These are phyloP conservation scores for Chymomyza fuscimana DNA, from an alignment of 2,888 invertebrate genomes.

Conservation along the genomic window DNA sequence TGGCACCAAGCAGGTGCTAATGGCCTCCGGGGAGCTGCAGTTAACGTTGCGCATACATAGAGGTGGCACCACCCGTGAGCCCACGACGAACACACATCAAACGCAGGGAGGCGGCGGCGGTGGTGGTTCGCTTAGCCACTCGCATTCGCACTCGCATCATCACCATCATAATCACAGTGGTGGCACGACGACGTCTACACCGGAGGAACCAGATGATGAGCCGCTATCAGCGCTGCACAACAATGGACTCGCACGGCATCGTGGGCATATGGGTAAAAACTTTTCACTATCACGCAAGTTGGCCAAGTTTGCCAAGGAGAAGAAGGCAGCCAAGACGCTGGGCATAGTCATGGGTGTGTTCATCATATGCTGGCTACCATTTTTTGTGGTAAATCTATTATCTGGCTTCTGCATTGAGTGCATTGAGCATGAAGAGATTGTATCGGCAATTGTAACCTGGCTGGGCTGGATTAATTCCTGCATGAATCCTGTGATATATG, in stretches of 20 bases:
- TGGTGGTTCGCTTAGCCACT: conserved; percentile 72
- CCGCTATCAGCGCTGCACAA: conserved; percentile 88
- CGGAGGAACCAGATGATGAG: conserved; percentile 85
- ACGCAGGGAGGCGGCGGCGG: conserved; percentile 76
- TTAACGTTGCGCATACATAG: conserved; percentile 95
- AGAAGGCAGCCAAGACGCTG: conserved; percentile 97
- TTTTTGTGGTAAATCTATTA: conserved; percentile 95
- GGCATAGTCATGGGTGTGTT: conserved; percentile 98
- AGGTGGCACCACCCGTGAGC: conserved; percentile 88
- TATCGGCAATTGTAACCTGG: conserved; percentile 94
- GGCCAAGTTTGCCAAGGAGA: conserved; percentile 97
- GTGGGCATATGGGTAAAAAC: conserved; percentile 88
- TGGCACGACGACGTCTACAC: conserved; percentile 82
- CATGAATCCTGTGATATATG: conserved; percentile 98
- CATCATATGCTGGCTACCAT: conserved; percentile 98
- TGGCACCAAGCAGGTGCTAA: conserved; percentile 93
- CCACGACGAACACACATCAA: conserved; percentile 73
- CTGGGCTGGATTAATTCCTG: conserved; percentile 97
- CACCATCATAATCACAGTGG: conserved; percentile 76
- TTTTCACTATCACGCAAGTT: conserved; percentile 95
- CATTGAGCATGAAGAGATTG: conserved; percentile 92
- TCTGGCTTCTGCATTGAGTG: conserved; percentile 94
- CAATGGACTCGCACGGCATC: conserved; percentile 87
- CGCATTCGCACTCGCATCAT: conserved; percentile 76
- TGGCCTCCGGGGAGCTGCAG: conserved; percentile 91